These are phyloP conservation scores for Globodera rostochiensis DNA, from an alignment of 1,140 invertebrate species.

Conservation along the genomic window DNA sequence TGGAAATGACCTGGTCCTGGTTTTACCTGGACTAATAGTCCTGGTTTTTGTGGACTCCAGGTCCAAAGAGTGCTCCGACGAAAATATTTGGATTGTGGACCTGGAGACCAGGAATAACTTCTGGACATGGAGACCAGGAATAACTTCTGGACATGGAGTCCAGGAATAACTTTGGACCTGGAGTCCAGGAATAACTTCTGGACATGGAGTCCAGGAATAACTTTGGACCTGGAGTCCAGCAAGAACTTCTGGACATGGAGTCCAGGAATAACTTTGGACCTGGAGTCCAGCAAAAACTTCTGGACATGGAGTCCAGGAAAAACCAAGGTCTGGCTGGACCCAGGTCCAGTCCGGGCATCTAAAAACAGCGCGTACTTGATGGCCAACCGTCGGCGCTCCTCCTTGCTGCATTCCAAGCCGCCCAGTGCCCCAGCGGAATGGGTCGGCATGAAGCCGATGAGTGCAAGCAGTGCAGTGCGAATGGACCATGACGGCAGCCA, in stretches of 20 bases:
- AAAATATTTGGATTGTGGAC: too few relatives aligned
- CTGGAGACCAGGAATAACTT: too few relatives aligned
- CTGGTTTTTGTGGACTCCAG: too few relatives aligned
- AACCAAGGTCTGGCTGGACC: neutral
- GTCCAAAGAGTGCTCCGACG: too few relatives aligned
- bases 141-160: neutral
- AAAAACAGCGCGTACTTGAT: constrained; percentile 71
- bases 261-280: neutral
- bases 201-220: neutral
- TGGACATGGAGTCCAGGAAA: neutral
- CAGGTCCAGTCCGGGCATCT: neutral
- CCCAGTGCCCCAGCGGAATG: constrained; percentile 79
- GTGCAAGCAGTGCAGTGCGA: constrained; percentile 84
- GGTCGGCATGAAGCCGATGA: constrained; percentile 91
- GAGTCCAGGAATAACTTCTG: too few relatives aligned
- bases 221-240: too few relatives aligned
- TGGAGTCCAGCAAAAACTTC: too few relatives aligned
- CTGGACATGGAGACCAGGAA: too few relatives aligned
- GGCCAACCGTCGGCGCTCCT: constrained; percentile 81
- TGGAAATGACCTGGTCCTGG: too few relatives aligned
- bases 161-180: neutral
- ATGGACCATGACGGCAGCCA: constrained; percentile 78
- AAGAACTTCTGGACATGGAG: neutral
- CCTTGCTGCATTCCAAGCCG: constrained; percentile 81
- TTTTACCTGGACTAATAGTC: too few relatives aligned